Base-by-base conservation (phyloP, 2,888 invertebrate species). In the Noctua comes region DNA sequence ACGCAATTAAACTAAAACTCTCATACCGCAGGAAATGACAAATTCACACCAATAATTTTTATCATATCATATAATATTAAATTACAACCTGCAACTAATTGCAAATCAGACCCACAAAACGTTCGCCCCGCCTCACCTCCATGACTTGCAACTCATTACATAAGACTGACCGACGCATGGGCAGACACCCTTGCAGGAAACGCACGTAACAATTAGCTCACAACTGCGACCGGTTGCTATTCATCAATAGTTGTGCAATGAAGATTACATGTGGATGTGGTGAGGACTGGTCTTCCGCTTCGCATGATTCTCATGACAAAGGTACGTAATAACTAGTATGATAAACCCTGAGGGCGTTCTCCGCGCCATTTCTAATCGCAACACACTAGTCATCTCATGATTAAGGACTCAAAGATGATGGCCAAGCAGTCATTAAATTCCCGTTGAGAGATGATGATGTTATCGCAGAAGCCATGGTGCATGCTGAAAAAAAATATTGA, bases 171-270 rank as follows among this genome's bases (percentile, higher is more conserved):
- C 18, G 46, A 59, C 59, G 27, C 40, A 75, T 51, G 40, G 70
- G 76, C 59, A 31, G 66, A 77, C 81, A 76, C 65, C 59, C 72
- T 75, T 46, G 21, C 75, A 78, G 85, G 87, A 86, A 86, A 84
- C 68, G n/a, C 76, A 79, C 76, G 79, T 75, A 84, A 86, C 72
- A 81, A 85, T 86, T 81, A 81, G 78, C 70, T 70, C 48, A 66
- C 75, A 68, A 73, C 70, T 74, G 73, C 78, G 71, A 84, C 85
- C 87, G 87, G 85, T 85, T 85, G 81, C 68, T 66, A 74, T 78
- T 84, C 76, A 86, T 86, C 81, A 78, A 77, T 76, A n/a, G 66
- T 86, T 86, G 76, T 76, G 87, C 76, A 87, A 87, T 75, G 76
- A 68, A 74, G 68, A 85, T 87, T 73, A 72, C 77, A 86, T 79